Conservation (phyloP, 2,888 invertebrate genomes). For the Patella ulyssiponensis region DNA sequence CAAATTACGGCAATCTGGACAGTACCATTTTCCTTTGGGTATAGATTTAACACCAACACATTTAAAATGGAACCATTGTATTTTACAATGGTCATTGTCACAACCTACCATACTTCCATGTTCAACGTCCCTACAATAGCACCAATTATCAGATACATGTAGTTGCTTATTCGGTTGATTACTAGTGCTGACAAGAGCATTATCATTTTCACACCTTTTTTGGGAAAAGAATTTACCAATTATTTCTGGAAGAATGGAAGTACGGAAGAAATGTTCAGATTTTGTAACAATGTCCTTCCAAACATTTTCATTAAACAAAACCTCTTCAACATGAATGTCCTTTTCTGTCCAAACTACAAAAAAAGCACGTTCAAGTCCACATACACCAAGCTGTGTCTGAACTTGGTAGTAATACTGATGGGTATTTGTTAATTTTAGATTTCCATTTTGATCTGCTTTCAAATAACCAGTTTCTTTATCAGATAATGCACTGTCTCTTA, state of each 20-base stretch:
- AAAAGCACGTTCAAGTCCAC: neutral
- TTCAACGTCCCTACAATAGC: conserved; percentile 32
- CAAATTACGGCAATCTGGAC: conserved; percentile 36
- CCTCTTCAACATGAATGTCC: conserved; percentile 2
- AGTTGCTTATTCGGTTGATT: too few relatives aligned
- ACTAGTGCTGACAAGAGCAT: too few relatives aligned
- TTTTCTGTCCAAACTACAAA: conserved; percentile 18
- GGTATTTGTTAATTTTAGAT: neutral
- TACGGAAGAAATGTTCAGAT: conserved; percentile 17
- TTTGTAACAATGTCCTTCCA: conserved; percentile 17
- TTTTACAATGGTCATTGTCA: conserved; percentile 42
- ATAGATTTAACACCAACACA: conserved; percentile 35
- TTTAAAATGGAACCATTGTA: conserved; percentile 43
- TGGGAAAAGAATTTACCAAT: conserved; percentile 32
- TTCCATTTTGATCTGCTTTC: neutral
- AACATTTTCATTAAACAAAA: neutral
- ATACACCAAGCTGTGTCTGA: conserved; percentile 10
- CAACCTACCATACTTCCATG: conserved; percentile 41
- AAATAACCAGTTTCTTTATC: neutral
- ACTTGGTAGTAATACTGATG: conserved; percentile 13
- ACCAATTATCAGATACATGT: conserved; percentile 13
- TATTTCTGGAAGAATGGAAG: conserved; percentile 30
- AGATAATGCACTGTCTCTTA: neutral
- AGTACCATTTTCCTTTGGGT: conserved; percentile 40
- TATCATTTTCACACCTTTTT: neutral